Percentiles rank a stretch among this genome's conserved stretches.
Conservation (phyloP, 2,113 vertebrate genomes). For the Isichthys henryi region DNA sequence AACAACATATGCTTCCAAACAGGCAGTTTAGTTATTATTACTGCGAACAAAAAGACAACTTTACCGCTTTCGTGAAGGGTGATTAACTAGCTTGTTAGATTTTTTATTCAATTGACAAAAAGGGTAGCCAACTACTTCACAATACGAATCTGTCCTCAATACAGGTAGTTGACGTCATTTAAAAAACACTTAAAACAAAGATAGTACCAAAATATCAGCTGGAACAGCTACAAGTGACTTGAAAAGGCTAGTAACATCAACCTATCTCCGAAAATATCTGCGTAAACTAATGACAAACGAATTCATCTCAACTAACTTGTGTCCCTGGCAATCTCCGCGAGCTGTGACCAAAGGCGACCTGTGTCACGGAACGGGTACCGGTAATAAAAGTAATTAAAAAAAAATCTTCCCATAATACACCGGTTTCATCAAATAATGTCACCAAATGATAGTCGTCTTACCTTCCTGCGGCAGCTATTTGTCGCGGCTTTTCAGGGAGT, state of each 20-base stretch:
- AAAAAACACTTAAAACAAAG: not conserved
- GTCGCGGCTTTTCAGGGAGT: constrained; percentile 1
- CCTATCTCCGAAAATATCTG: not conserved
- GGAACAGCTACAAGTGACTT: not conserved
- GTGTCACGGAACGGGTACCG: not conserved
- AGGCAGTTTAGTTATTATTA: not conserved
- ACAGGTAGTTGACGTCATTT: not conserved
- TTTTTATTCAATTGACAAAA: not conserved
- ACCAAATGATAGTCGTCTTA: not conserved
- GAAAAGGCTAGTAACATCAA: not conserved
- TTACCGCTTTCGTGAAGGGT: not conserved
- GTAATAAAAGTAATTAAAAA: not conserved
- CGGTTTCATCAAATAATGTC: not conserved
- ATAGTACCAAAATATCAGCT: not conserved
- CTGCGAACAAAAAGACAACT: not conserved
- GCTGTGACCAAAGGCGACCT: not conserved
- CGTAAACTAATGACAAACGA: not conserved
- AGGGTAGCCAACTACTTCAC: not conserved
- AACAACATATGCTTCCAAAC: not conserved
- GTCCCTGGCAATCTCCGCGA: not conserved
- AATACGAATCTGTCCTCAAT: not conserved
- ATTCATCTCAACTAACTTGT: not conserved
- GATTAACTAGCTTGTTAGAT: not conserved
- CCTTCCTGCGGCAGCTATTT: not conserved
- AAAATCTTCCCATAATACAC: not conserved